These are phyloP conservation scores for Embidobia sp. DNA, from an alignment of 2,888 invertebrate species.

Conservation along the genomic window DNA sequence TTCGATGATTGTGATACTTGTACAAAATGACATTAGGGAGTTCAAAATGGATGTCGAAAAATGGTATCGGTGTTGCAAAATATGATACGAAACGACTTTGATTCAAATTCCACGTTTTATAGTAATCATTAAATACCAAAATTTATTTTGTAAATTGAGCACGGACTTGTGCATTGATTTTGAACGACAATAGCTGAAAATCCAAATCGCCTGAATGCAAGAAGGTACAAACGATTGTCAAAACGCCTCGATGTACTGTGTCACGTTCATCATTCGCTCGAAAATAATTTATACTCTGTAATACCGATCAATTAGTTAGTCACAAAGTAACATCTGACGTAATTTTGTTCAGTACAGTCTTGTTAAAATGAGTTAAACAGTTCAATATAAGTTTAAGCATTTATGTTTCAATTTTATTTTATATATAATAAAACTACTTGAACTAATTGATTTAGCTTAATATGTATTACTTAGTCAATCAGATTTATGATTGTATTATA, in stretches of 20 bases:
- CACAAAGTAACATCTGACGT: not conserved
- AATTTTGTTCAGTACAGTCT: too few relatives aligned
- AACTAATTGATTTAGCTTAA: too few relatives aligned
- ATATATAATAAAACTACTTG: too few relatives aligned
- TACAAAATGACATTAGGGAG: conserved; percentile 15
- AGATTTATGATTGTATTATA: too few relatives aligned
- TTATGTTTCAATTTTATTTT: too few relatives aligned
- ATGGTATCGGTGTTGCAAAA: conserved; percentile 13
- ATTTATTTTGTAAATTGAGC: conserved; percentile 2
- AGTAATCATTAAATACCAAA: conserved; percentile 4
- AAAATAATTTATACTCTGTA: conserved; percentile 7
- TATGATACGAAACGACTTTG: conserved; percentile 58
- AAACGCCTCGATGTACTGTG: not conserved
- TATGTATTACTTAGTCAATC: too few relatives aligned
- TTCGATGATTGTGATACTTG: conserved; percentile 42
- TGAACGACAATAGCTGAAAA: not conserved
- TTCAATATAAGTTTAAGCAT: too few relatives aligned
- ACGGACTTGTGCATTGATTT: not conserved
- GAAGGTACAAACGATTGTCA: conserved; percentile 4
- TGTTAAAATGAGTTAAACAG: too few relatives aligned
- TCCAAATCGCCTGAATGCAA: not conserved
- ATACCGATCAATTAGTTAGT: conserved; percentile 11
- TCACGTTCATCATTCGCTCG: conserved; percentile 3
- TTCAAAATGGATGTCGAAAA: conserved; percentile 18
- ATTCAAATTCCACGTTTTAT: conserved; percentile 1